Evolutionary conservation across 2,113 vertebrate species (phyloP).

Genomic region (Hystrix cristata): DNA sequence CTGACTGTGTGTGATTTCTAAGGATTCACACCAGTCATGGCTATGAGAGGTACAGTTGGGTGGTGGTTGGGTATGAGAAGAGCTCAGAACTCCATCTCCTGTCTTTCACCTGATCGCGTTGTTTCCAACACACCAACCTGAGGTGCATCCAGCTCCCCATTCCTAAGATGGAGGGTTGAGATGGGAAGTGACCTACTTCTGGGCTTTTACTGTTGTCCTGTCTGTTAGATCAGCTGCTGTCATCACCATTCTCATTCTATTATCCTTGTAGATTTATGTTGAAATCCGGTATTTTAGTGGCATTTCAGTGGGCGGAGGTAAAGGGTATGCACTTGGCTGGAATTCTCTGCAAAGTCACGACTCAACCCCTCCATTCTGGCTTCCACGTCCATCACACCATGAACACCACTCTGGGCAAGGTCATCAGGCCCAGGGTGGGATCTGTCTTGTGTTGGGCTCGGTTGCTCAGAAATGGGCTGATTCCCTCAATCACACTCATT

Average conservation of each 20-base stretch:
- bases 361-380: not conserved
- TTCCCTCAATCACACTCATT: not conserved
- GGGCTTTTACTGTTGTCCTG: not conserved
- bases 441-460: fast-evolving
- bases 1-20: not conserved
- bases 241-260: not conserved
- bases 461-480: not conserved
- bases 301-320: not conserved
- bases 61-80: not conserved
- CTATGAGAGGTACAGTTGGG: not conserved
- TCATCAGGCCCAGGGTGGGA: fast-evolving
- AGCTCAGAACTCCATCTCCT: too few species aligned
- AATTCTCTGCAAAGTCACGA: not conserved
- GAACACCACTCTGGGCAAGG: not conserved
- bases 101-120: not conserved
- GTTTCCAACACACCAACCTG: not conserved
- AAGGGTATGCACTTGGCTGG: not conserved
- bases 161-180: not conserved
- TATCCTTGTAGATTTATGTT: not conserved
- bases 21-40: not conserved
- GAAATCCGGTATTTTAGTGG: not conserved
- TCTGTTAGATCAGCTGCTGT: not conserved
- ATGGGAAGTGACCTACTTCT: not conserved
- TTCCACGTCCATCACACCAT: not conserved
- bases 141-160: not conserved